phyloP scores from a whole-genome alignment of 2,113 vertebrate genomes.

The Elachura formosa region DNA sequence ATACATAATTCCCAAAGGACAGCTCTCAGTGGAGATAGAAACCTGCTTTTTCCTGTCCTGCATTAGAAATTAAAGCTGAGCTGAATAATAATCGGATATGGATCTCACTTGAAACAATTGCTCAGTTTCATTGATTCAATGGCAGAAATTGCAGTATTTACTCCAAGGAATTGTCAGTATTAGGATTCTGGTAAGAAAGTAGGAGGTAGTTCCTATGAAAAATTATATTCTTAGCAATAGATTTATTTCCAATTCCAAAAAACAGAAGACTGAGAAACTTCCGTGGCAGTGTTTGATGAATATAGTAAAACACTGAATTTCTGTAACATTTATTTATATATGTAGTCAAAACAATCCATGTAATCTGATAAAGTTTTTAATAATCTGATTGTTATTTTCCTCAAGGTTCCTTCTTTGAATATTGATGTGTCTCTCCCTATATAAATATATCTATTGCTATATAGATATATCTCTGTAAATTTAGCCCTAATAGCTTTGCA shows the following conservation, averaged over 20 bases:
- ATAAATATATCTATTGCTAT: not conserved
- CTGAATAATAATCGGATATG: not conserved
- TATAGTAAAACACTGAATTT: not conserved
- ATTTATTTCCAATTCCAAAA: constrained; percentile 15
- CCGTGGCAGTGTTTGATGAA: constrained; percentile 13
- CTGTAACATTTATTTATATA: not conserved
- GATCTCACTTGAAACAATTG: not conserved
- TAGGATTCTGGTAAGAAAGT: not conserved
- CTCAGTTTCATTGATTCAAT: not conserved
- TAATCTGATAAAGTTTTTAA: not conserved
- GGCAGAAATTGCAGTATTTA: not conserved
- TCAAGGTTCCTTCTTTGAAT: not conserved
- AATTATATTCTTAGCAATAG: not conserved
- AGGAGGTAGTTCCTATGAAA: not conserved
- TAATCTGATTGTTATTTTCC: not conserved
- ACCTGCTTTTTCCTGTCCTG: not conserved
- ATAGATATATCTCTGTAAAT: not conserved
- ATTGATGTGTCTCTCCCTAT: not conserved
- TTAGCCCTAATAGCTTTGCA: not conserved
- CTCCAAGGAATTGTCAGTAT: not conserved
- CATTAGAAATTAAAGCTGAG: not conserved
- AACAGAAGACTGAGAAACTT: constrained; percentile 16
- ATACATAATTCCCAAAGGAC: not conserved
- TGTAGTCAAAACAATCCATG: not conserved
- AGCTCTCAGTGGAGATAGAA: not conserved